Evolutionary conservation across 2,797 vertebrate species (phyloP), one percentile per base, ranked within the genome.

Genomic region (Sciurus vulgaris): DNA sequence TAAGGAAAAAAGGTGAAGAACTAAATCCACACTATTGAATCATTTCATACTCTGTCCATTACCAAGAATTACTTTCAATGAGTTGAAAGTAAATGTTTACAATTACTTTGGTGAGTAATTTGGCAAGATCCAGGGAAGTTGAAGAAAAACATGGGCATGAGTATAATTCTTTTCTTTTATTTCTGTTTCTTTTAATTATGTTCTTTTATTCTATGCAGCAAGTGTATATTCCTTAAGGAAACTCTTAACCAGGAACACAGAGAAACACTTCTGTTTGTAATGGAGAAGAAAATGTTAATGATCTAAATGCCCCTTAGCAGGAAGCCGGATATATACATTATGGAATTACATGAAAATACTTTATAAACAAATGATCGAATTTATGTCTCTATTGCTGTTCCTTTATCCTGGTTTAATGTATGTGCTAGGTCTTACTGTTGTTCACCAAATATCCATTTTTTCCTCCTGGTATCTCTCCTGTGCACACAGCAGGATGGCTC

Each of bases 241-340:
- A 76, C 20, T 70, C 63, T 86, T 86, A 89, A 30, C 24, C 17
- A 12, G 69, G 24, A 82, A 44, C 49, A 38, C 30, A 95, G 26
- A 90, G 83, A 93, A 65, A 74, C 12, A 73, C 54, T 51, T 86
- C 86, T 67, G 38, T 95, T 95, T 94, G 15, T 74, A 86, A 85
- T 54, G 24, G 15, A 44, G 83, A 86, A 82, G 78, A 63, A 89
- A 95, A 76, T 84, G 74, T 8, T 92, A 76, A 63, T 24, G 26
- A 69, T 79, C 72, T 81, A 76, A 95, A 82, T 72, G 49, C 72
- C 76, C 41, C 18, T 81, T 11, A 44, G 26, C 15, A 38, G 47
- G 7, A 74, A 26, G 33, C 41, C 33, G 79, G 44, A 72, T 89
- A 44, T 38, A 30, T 93, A 90, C n/a, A 51, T 95, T 77, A 72